These are phyloP conservation scores for Leucoma salicis DNA, from an alignment of 2,888 invertebrate genomes.

Conservation along the genomic window DNA sequence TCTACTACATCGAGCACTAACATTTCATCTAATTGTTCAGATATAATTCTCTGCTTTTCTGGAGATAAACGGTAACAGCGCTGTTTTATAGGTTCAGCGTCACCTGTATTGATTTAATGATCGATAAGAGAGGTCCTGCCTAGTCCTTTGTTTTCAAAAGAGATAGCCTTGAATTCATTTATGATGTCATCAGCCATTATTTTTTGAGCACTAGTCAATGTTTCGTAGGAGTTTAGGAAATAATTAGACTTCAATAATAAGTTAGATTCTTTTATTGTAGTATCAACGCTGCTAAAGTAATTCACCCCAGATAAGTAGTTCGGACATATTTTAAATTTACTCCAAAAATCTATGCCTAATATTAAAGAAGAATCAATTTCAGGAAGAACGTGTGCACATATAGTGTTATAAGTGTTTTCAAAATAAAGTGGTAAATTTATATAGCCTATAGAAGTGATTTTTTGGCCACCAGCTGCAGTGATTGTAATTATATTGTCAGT, in stretches of 20 bases:
- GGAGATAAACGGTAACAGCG: constrained; percentile 31
- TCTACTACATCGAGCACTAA: constrained; percentile 19
- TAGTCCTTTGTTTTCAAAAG: constrained; percentile 18
- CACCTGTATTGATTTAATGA: constrained; percentile 30
- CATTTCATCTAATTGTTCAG: constrained; percentile 31
- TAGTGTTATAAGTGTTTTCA: neutral
- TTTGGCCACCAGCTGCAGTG: neutral
- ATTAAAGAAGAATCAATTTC: constrained; percentile 12
- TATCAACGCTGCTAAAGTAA: too few relatives aligned
- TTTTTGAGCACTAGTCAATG: constrained; percentile 6
- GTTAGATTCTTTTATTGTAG: too few relatives aligned
- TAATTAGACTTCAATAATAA: too few relatives aligned
- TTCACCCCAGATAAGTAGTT: too few relatives aligned
- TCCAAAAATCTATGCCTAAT: constrained; percentile 27
- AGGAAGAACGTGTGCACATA: constrained; percentile 5
- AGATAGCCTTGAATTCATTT: constrained; percentile 16
- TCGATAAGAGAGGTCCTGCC: constrained; percentile 23
- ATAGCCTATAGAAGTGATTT: neutral
- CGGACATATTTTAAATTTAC: constrained; percentile 14
- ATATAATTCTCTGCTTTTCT: constrained; percentile 21
- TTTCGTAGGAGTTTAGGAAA: constrained; percentile 1
- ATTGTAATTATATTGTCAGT: neutral
- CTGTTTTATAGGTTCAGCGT: constrained; percentile 28
- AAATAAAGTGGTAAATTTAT: neutral
- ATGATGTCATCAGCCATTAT: constrained; percentile 17